Evolutionary conservation across 2,888 invertebrate genomes (phyloP), one percentile per base, ranked within the genome.

Genomic region (Alcis repandata): DNA sequence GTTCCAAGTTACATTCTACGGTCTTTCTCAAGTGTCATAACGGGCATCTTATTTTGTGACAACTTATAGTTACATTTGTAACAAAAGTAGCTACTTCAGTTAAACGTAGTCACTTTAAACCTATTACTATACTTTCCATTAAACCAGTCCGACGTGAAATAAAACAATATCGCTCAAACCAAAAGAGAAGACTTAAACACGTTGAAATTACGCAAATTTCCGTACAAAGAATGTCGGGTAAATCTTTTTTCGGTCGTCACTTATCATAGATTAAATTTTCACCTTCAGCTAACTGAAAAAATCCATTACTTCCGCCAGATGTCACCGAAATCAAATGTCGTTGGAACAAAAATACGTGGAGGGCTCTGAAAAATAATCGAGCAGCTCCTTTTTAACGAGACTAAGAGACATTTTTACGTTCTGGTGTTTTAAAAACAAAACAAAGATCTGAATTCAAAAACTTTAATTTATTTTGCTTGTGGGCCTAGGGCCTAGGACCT

Each of bases 201-300:
- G 17, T 41, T 45, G 20, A 48, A 57, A 67, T 67, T 58, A 59
- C 56, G 63, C 58, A 63, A 58, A 59, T 45, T 59, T 49, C 59
- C 51, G 54, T 17, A 43, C 27, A 73, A 78, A 78, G 68, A 82
- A 83, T 80, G 76, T 69, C 74, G 77, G 71, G 76, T 72, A 76
- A 83, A 82, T 83, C 79, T 67, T 83, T 83, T 85, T 85, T 82
- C 79, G 81, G 81, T 87, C 87, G 84, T 86, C 87, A 86, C 88
- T 90, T 89, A 85, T 88, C 87, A 85, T 85, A 88, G 91, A 93
- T 93, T 93, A 93, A 92, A 93, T 93, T 93, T 93, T 93, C 92
- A 92, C 92, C 93, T 92, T 92, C 93, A 93, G 91, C 91, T 91
- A 90, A 93, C 93, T 93, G 93, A 92, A 93, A 93, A 92, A 93